Percentiles rank a stretch among this genome's conserved stretches.
phyloP scores from a whole-genome alignment of 2,113 vertebrate species.

The Otus sunia region DNA sequence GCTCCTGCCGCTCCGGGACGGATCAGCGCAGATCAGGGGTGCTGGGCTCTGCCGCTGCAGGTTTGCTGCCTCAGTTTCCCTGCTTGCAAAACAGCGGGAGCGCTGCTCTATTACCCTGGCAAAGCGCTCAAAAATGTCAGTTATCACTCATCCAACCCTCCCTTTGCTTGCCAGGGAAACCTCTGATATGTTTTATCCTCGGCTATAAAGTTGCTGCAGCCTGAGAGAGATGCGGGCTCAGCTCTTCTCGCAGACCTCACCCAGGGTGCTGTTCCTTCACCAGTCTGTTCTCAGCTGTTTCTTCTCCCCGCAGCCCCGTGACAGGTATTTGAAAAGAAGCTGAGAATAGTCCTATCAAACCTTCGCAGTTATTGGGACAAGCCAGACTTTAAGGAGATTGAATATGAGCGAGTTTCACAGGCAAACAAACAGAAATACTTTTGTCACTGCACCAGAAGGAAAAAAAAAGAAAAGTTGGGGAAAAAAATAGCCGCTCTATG shows the following conservation, averaged over 20 bases:
- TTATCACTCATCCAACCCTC: background rate
- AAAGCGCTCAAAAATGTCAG: background rate
- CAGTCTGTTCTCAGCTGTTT: background rate
- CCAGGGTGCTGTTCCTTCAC: background rate
- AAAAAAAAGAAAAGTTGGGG: background rate
- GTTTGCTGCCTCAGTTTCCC: background rate
- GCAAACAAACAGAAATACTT: constrained; percentile 52
- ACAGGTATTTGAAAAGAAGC: constrained; percentile 33
- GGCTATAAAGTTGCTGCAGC: background rate
- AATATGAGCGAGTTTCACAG: background rate
- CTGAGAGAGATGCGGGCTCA: fast-evolving
- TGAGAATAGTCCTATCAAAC: background rate
- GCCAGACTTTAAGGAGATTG: constrained; percentile 24
- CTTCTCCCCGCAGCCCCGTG: background rate
- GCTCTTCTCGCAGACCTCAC: background rate
- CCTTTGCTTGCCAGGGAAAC: background rate
- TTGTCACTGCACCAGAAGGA: background rate
- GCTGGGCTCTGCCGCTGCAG: background rate
- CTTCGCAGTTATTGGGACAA: background rate
- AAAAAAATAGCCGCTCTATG: constrained; percentile 52
- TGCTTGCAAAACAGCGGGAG: fast-evolving
- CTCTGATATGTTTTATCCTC: background rate
- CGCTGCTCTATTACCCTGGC: fast-evolving
- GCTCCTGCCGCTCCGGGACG: fast-evolving
- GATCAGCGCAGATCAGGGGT: fast-evolving